Conservation (phyloP, 2,888 invertebrate species). For the Agrotis ipsilon region DNA sequence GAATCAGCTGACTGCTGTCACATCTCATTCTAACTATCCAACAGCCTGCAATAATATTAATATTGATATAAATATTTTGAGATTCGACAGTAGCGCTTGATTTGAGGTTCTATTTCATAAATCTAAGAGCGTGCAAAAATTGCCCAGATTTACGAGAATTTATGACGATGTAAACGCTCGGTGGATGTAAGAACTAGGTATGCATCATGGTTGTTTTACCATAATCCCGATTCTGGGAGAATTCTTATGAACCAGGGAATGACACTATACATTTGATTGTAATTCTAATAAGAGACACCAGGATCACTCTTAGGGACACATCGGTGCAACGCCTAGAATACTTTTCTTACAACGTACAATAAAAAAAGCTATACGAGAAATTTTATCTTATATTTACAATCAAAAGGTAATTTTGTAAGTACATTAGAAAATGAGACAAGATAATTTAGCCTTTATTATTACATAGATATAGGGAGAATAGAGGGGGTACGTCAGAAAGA, state of each 20-base stretch:
- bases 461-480: conserved; percentile 4
- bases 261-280: conserved; percentile 43
- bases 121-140: not conserved
- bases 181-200: no score
- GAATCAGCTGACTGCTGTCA: conserved; percentile 2
- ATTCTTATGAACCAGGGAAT: conserved; percentile 34
- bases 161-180: not conserved
- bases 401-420: conserved; percentile 36
- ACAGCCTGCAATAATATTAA: conserved; percentile 25
- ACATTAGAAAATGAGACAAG: conserved; percentile 23
- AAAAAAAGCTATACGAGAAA: conserved; percentile 59
- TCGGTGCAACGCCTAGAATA: conserved; percentile 46
- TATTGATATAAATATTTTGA: conserved; percentile 14
- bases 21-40: conserved; percentile 14
- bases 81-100: not conserved
- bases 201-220: no score
- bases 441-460: conserved; percentile 7
- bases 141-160: not conserved
- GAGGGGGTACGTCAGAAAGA: not conserved
- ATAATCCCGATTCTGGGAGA: not conserved
- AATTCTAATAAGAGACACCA: conserved; percentile 43
- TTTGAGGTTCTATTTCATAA: not conserved
- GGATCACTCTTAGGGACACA: conserved; percentile 33
- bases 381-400: conserved; percentile 57
- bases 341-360: conserved; percentile 54